A percentile compares a stretch with the other conserved stretches of the same genome.
phyloP scores from a whole-genome alignment of 2,888 invertebrate species.

The Leptothorax acervorum region DNA sequence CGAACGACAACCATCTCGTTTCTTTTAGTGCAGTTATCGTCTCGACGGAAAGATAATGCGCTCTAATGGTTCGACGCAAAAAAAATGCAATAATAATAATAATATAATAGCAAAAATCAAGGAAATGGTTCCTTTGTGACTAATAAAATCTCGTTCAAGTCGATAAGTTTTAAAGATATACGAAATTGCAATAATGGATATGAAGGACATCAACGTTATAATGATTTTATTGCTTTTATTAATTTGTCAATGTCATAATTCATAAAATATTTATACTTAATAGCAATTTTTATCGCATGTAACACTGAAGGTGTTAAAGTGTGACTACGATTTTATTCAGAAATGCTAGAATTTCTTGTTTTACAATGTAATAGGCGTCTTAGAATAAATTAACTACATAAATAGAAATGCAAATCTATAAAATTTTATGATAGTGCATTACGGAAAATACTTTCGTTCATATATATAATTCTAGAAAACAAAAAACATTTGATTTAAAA shows the following conservation, averaged over 20 bases:
- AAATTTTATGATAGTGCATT: not conserved
- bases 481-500: not conserved
- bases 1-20: slow-evolving; percentile 40
- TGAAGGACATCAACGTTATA: not conserved
- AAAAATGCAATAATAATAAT: slow-evolving; percentile 4
- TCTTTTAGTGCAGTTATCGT: slow-evolving; percentile 5
- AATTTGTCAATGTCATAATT: not conserved
- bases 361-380: not conserved
- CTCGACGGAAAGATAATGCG: not conserved
- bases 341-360: not conserved
- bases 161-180: not conserved
- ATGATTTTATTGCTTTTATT: not conserved
- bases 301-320: not conserved
- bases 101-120: not conserved
- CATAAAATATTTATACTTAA: not conserved
- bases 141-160: not conserved
- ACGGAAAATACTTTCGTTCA: not conserved
- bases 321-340: not conserved
- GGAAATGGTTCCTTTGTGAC: not conserved
- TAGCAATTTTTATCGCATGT: not conserved
- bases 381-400: not conserved
- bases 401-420: not conserved
- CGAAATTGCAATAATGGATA: not conserved
- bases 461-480: not conserved
- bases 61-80: not conserved